Base-by-base conservation (phyloP, 2,113 vertebrate species). In the Boleophthalmus pectinirostris region DNA sequence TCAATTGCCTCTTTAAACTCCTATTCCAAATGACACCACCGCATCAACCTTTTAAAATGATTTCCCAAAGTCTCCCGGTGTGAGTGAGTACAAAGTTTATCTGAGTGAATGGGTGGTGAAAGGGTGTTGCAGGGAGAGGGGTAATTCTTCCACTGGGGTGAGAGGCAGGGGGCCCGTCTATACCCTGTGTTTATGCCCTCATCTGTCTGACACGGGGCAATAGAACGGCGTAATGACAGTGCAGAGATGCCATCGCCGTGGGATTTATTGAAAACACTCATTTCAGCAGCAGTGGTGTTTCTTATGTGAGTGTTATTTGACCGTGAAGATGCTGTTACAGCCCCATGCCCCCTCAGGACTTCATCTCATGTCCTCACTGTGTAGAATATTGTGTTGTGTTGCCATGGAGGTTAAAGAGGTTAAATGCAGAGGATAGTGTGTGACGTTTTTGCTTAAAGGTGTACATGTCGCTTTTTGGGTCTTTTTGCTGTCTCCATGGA, bases 181-280 rank as follows among this genome's bases (percentile, higher is more conserved):
- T 80, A 89, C 82, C 88, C 88, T 81, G 79, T 92, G 83, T 88
- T 90, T 89, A 91, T 83, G 85, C 69, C 78, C 79, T 76, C 83
- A 84, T 88, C 85, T 90, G 80, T 7, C 70, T 85, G 89, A 85
- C 88, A 76, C 66, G 71, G 73, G 84, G 82, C 85, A 87, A 90
- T 89, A 86, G 87, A 92, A 88, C 79, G 58, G 63, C 71, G 83
- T 92, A 92, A 94, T 92, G 85, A 90, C 85, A 90, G 91, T 89
- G 88, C 85, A 81, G 88, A 80, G 75, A 75, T 67, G 81, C 78
- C 73, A 70, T 86, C 87, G 33, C 90, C 85, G 88, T 73, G 43
- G 85, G 90, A 83, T 66, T 71, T 78, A 77, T 78, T 88, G 86
- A 85, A 91, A 90, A 89, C 16, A 72, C 69, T 82, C 60, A 58